Evolutionary conservation across 2,888 invertebrate species (phyloP).

Genomic region (Notocelia uddmanniana): DNA sequence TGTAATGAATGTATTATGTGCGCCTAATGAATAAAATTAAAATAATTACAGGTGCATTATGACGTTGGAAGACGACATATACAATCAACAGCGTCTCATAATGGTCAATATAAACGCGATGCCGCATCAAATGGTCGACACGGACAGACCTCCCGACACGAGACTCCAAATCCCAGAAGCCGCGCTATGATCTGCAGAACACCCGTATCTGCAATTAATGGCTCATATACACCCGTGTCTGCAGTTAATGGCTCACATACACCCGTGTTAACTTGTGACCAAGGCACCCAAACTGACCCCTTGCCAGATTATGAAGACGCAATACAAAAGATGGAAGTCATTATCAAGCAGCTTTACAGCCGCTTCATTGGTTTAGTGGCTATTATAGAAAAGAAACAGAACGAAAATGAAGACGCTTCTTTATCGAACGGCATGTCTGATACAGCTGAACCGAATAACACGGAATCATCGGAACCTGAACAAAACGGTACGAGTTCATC

Average conservation of each 20-base stretch:
- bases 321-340: conserved; percentile 60
- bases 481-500: conserved; percentile 9
- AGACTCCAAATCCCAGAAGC: conserved; percentile 43
- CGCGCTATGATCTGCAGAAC: conserved; percentile 61
- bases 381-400: conserved; percentile 51
- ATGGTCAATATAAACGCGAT: conserved; percentile 2
- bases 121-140: not conserved
- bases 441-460: conserved; percentile 36
- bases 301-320: conserved; percentile 43
- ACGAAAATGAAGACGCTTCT: conserved; percentile 36
- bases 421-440: conserved; percentile 27
- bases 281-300: conserved; percentile 65
- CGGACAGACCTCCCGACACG: conserved; percentile 14
- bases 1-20: no score
- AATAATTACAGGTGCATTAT: conserved; percentile 13
- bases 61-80: not conserved
- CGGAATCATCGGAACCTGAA: conserved; percentile 11
- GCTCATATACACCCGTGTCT: conserved; percentile 48
- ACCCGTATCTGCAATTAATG: conserved; percentile 55
- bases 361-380: conserved; percentile 56
- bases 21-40: no score
- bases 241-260: conserved; percentile 45
- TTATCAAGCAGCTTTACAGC: conserved; percentile 57
- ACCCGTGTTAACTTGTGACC: conserved; percentile 57
- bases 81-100: not conserved